Evolutionary conservation across 23 tunicate species (phyloP), one percentile per base, ranked within the genome.

Genomic region (Ascidia mentula): DNA sequence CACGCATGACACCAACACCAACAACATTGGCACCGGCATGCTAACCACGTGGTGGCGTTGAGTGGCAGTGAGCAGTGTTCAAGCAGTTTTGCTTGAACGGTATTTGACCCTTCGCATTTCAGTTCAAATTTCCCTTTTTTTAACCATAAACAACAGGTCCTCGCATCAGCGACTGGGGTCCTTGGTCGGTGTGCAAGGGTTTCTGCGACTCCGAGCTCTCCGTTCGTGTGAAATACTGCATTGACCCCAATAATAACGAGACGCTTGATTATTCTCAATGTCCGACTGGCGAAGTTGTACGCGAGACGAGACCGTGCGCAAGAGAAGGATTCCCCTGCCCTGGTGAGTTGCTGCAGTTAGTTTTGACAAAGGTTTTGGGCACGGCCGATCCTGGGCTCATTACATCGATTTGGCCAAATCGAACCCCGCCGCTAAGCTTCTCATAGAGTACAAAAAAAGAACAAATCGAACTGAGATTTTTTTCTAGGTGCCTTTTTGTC

Each of bases 291-390:
- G 35, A 5, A 18, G 22, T 1, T 4, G 76, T 61, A 28, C 7
- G 26, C 18, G 65, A 83, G 38, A 40, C 33, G 61, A 75, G 75
- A 35, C 32, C 72, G 3, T 82, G 86, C 53, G 34, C 73, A 9
- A 36, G 46, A 37, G 35, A 33, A 20, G 34, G 33, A 3, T 82
- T 82, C 73, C 79, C 86, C 15, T 82, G 86, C 32, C 86, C 86
- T 31, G 73, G 86, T 82, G 46, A 45, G 46, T 70, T 15, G 18
- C n/a, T n/a, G n/a, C n/a, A n/a, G n/a, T n/a, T n/a, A n/a, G n/a
- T n/a, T n/a, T n/a, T n/a, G n/a, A n/a, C n/a, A n/a, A n/a, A n/a
- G n/a, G n/a, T n/a, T n/a, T n/a, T n/a, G n/a, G n/a, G n/a, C n/a
- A n/a, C n/a, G n/a, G n/a, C n/a, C n/a, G n/a, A n/a, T n/a, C n/a